A percentile compares a stretch with the other conserved stretches of the same genome.
Evolutionary conservation across 2,888 invertebrate species (phyloP).

Genomic region (Notodonta ziczac): DNA sequence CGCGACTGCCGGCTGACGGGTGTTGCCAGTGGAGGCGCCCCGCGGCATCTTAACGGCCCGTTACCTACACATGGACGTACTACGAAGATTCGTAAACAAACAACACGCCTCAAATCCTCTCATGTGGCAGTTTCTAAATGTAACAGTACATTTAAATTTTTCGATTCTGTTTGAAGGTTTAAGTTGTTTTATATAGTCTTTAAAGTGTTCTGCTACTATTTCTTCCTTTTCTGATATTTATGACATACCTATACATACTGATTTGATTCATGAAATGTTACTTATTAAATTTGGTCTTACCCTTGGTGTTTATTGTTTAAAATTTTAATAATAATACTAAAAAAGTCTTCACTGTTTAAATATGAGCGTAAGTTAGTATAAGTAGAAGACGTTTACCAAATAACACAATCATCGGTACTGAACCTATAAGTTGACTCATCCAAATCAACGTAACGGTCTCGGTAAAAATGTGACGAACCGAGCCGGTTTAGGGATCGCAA

Average conservation of each 20-base stretch:
- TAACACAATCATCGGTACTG: background rate
- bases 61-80: constrained; percentile 75
- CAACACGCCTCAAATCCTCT: constrained; percentile 55
- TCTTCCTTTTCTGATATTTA: background rate
- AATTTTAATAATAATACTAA: too few species aligned
- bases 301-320: too few species aligned
- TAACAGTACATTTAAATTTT: constrained; percentile 18
- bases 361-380: background rate
- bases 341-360: background rate
- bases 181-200: background rate
- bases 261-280: too few species aligned
- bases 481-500: constrained; percentile 42
- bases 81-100: constrained; percentile 79
- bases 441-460: constrained; percentile 31
- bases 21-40: constrained; percentile 43
- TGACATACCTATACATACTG: too few species aligned
- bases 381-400: background rate
- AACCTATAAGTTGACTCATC: constrained; percentile 14
- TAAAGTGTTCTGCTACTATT: background rate
- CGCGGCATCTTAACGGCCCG: constrained; percentile 64
- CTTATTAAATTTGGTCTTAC: too few species aligned
- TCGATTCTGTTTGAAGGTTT: background rate
- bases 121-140: constrained; percentile 33
- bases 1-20: constrained; percentile 67
- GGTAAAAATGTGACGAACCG: constrained; percentile 40